Evolutionary conservation across 2,797 vertebrate species (phyloP).

Genomic region (Platalea minor): DNA sequence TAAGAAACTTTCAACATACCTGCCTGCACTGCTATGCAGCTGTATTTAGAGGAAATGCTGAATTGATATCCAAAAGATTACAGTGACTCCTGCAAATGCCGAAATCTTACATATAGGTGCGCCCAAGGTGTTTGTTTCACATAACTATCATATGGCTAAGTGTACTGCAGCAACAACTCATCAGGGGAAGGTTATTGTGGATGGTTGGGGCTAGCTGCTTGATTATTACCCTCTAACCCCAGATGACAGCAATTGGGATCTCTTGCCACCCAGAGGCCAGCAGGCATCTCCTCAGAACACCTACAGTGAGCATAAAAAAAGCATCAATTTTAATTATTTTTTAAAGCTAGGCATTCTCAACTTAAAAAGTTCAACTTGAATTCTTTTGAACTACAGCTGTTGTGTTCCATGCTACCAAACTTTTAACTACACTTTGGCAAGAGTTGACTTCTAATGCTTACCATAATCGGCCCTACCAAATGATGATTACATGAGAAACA

Average conservation of each 20-base stretch:
- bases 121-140: neutral
- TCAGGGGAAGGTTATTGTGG: neutral
- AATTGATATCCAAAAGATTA: neutral
- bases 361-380: neutral
- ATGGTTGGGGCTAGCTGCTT: neutral
- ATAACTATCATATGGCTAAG: neutral
- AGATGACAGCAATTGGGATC: neutral
- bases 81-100: neutral
- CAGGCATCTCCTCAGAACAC: neutral
- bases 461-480: neutral
- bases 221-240: neutral
- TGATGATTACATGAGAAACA: neutral
- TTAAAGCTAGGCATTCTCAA: neutral
- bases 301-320: neutral
- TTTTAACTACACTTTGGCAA: neutral
- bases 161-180: neutral
- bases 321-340: neutral
- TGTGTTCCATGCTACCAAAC: neutral
- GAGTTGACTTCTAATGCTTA: neutral
- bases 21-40: neutral
- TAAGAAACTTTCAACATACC: neutral
- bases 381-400: neutral
- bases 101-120: neutral
- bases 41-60: neutral
- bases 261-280: neutral